Base-by-base conservation (phyloP, 2,888 invertebrate genomes). In the Pocota personata region DNA sequence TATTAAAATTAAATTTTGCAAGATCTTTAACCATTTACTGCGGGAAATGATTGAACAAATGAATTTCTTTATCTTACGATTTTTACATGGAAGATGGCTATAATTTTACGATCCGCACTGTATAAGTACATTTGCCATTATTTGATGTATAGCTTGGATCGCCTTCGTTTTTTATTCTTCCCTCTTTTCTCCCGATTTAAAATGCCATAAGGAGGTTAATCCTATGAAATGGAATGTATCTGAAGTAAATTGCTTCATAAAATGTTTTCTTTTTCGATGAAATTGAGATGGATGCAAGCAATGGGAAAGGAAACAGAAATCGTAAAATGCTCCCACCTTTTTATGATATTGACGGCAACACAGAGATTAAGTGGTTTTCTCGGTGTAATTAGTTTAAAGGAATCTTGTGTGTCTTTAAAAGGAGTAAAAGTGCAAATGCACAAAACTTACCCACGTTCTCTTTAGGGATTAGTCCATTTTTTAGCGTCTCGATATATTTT, bases 211-310 rank as follows among this genome's bases (percentile, higher is more conserved):
- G 19, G 19, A 1, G 14, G 14, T 69, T 43, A 57, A 57, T 57
- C 21, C 12, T 37, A n/a, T 24, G 30, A 32, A 35, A 48, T 58
- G 48, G 57, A 58, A 40, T 35, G 21, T 48, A 46, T 55, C 12
- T 58, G 12, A 14, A 58, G 46, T 58, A 58, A 71, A 71, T 71
- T 58, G 48, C 37, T 60, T 37, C 16, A 72, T 72, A 60, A 50
- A 21, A 48, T 21, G 48, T 72, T 50, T 48, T 50, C 37, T n/a
- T n/a, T 60, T 58, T 72, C 60, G 48, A 60, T 72, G 10, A 60
- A 60, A 72, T 72, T 58, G 48, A 58, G 58, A 57, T 72, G 57
- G 30, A 37, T 43, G 30, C 32, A n/a, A 32, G 19, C 30, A 57
- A 57, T 46, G 43, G 48, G 1, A 14, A 69, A n/a, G n/a, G n/a